Percentiles rank a stretch among this genome's conserved stretches.
These are phyloP conservation scores for Meta bourneti DNA, from an alignment of 2,888 invertebrate genomes.

Conservation along the genomic window DNA sequence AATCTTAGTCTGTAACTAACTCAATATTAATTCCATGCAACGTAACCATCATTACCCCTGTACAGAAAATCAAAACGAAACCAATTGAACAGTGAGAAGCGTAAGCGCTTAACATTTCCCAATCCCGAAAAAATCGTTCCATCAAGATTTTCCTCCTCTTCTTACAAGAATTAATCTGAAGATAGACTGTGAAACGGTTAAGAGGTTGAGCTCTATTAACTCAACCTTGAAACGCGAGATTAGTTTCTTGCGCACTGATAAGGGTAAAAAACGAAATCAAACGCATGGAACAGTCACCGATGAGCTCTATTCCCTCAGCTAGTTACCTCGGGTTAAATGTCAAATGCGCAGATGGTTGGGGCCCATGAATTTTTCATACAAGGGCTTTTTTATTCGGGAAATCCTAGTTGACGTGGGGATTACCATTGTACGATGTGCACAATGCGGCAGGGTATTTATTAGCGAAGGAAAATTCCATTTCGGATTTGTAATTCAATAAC, in stretches of 20 bases:
- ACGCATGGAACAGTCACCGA: background rate
- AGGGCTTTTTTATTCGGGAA: conserved; percentile 33
- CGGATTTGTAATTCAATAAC: conserved; percentile 51
- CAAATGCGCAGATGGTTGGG: conserved; percentile 36
- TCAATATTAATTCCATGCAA: too few species aligned
- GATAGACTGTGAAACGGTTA: too few species aligned
- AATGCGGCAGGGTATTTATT: conserved; percentile 31
- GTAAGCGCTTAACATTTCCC: too few species aligned
- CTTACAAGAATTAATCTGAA: too few species aligned
- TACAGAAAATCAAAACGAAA: too few species aligned
- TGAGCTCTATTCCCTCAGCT: background rate
- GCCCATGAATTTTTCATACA: conserved; percentile 45
- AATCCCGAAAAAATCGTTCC: too few species aligned
- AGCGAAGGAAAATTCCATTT: conserved; percentile 2
- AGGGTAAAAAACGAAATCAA: background rate
- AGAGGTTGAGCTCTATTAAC: background rate
- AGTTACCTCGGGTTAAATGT: conserved; percentile 14
- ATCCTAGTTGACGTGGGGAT: conserved; percentile 42
- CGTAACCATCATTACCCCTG: too few species aligned
- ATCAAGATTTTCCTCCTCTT: too few species aligned
- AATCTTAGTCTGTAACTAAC: too few species aligned
- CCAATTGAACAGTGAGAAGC: too few species aligned
- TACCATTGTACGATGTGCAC: conserved; percentile 24
- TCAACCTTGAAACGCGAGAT: background rate
- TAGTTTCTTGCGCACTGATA: background rate